Evolutionary conservation across 2,888 invertebrate genomes (phyloP), one percentile per base, ranked within the genome.

Genomic region (Drosophila mulleri): DNA sequence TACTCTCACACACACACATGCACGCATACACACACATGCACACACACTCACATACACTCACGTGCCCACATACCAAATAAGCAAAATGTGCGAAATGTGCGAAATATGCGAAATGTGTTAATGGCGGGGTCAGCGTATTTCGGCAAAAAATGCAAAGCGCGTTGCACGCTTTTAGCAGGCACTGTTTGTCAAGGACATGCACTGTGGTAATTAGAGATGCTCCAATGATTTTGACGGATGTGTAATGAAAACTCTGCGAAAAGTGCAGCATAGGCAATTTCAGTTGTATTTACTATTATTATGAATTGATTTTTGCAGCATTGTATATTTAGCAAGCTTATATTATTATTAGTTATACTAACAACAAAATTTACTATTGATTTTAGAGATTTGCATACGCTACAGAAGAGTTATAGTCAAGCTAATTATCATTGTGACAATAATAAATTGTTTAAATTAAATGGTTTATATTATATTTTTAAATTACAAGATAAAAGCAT

Each of bases 101-200:
- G n/a, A n/a, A n/a, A 57, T 73, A 41, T 67, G 63, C 56, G 8
- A 47, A 69, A 62, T 60, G 48, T 65, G 47, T 45, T 78, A 61
- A 53, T 57, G 58, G 35, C 47, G 72, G 50, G 78, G 67, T 80
- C 77, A 80, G 77, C 64, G 60, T 45, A 66, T 65, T 58, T 59
- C 75, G 67, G 42, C 64, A 83, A 82, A 82, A 82, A 81, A 86
- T 83, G 66, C 75, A 72, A 42, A 63, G 39, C 56, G 35, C 52
- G 80, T 64, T 42, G 64, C 39, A 29, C 53, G 78, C 78, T 76
- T 80, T 76, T 70, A 52, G 54, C 62, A 56, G 29, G 11, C 53
- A 50, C 47, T 67, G 70, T 61, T 63, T 56, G 48, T 29, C 72
- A 84, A 82, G 68, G 84, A 62, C 66, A 58, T 32, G 37, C 35